Evolutionary conservation across 2,113 vertebrate species (phyloP).

Genomic region (Nansenia antarctica): DNA sequence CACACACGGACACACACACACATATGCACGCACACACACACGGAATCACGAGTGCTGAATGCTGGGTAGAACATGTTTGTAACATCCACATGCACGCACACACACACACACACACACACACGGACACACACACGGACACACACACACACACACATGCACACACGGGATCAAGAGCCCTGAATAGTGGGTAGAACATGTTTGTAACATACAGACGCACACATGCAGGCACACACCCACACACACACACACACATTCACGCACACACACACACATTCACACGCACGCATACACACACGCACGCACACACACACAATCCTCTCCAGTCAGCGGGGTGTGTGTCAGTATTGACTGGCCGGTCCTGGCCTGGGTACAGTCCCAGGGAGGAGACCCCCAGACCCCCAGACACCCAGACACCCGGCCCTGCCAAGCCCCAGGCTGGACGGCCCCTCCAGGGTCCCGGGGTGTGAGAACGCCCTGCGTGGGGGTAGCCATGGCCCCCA

Average conservation of each 20-base stretch:
- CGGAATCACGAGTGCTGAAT: not conserved
- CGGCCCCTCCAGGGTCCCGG: conserved; percentile 51
- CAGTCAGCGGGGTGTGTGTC: conserved; percentile 45
- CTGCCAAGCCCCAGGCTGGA: conserved; percentile 64
- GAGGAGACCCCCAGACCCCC: not conserved
- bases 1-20: too few relatives aligned
- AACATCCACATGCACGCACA: not conserved
- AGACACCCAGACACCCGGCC: conserved; percentile 45
- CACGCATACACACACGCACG: not conserved
- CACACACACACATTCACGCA: not conserved
- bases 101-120: too few relatives aligned
- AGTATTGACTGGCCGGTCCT: conserved; percentile 61
- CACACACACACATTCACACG: not conserved
- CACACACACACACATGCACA: too few relatives aligned
- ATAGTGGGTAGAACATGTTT: too few relatives aligned
- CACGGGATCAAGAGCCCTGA: too few relatives aligned
- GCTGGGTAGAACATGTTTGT: too few relatives aligned
- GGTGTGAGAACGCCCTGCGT: conserved; percentile 69
- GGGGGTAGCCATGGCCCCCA: conserved; percentile 26
- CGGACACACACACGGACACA: too few relatives aligned
- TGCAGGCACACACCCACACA: not conserved
- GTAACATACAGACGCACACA: too few relatives aligned
- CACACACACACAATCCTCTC: not conserved
- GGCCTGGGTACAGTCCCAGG: conserved; percentile 63
- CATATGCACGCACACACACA: too few relatives aligned